Evolutionary conservation across 2,113 vertebrate genomes (phyloP), one percentile per base, ranked within the genome.

Genomic region (Benthochromis sp.): DNA sequence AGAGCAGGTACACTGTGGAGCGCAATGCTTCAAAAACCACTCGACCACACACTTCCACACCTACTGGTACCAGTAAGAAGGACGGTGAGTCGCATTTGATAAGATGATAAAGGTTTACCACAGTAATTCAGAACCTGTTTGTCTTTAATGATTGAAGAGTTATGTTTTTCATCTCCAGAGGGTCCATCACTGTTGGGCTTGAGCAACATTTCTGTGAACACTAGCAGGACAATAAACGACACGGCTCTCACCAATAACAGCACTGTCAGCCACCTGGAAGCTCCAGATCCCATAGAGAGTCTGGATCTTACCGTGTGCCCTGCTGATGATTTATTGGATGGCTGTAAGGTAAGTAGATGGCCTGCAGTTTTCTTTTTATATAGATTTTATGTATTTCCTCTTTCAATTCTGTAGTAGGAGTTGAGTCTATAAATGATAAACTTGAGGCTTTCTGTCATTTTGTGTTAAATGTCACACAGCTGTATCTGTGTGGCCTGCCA

Each of bases 191-290:
- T 99, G 47, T 96, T 98, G 86, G 97, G 99, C 2, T 96, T 99
- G 96, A 99, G 99, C 93, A 96, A 97, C 92, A 99, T 99, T 93
- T 98, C 98, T n/a, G 91, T 95, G 89, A 98, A 96, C 83, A 95
- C 97, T 73, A 98, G 86, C 89, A 91, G 96, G 90, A 97, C 95
- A 21, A 82, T 98, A 90, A 97, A 97, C 81, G 98, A 99, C 95
- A 98, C 98, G 0, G 91, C 97, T 0, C 93, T 93, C 91, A 97
- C 94, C 59, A 97, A 97, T 17, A 81, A 87, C 73, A 93, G 93
- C 88, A 91, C 45, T 34, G 73, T 90, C 85, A 97, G 96, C 92
- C 97, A 96, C 21, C 88, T 97, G 91, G 98, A 98, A 24, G 82
- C 94, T 83, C 86, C 94, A 5, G 97, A 98, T 91, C 96, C 97